Conservation (phyloP, 2,888 invertebrate species). For the Amphiduros pacificus region DNA sequence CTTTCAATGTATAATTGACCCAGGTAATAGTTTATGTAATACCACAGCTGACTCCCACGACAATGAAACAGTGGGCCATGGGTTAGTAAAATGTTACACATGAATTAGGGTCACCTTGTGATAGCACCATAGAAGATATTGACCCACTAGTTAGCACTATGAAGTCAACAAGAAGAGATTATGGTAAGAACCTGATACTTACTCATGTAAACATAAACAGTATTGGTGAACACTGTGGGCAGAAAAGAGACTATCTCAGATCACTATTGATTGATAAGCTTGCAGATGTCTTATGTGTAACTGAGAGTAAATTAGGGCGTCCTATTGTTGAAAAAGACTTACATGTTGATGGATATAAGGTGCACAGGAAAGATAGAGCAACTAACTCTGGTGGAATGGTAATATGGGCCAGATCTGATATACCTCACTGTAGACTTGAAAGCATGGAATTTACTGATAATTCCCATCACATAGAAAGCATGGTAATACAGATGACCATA, state of each 20-base stretch:
- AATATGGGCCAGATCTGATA: neutral
- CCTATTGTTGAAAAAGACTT: neutral
- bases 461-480: neutral
- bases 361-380: neutral
- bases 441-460: neutral
- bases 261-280: neutral
- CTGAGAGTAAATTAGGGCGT: neutral
- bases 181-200: neutral
- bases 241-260: neutral
- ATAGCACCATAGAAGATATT: no score
- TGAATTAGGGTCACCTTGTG: no score
- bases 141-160: no score
- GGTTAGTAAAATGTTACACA: no score
- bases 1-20: no score
- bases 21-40: no score
- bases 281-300: neutral
- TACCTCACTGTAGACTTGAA: neutral
- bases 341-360: neutral
- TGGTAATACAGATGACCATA: neutral
- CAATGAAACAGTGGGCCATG: no score
- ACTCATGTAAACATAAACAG: neutral
- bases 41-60: no score
- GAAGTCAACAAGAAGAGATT: neutral
- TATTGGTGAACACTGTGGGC: no score
- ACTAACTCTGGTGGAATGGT: neutral